Base-by-base conservation (phyloP, 2,888 invertebrate genomes). In the Drosophila limbata region DNA sequence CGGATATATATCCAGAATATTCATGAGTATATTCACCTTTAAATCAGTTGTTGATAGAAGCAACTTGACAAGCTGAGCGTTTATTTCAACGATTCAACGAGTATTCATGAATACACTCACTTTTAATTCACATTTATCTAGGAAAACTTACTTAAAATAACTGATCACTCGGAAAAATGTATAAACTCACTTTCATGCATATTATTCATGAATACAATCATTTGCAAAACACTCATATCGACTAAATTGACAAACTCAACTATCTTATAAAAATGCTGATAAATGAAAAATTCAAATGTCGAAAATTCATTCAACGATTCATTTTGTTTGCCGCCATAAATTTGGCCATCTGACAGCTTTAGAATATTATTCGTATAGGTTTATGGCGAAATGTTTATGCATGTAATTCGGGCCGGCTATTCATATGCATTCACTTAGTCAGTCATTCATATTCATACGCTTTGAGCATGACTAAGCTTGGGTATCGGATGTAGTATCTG, bases 401-500 rank as follows among this genome's bases (percentile, higher is more conserved):
- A 28, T 73, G 37, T 52, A 59, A 63, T 63, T 44, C 37, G 39
- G 17, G 21, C 21, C 19, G 65, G 4, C 42, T 53, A 68, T 59
- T 56, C 55, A 73, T 47, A 42, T 53, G 21, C 31, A 59, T 28
- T 37, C 48, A 45, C 10, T 3, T 10, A 13, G 39, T 3, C 39
- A 25, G 4, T 47, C 56, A 75, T 76, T 72, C 69, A 76, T 64
- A 76, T 68, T 73, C 69, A 73, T 64, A 53, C 35, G 50, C 28
- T 15, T 59, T 40, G 3, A 45, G 64, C 75, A 77, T 76, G 75
- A 76, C 73, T 76, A 76, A 76, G 73, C 77, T 62, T 33, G 9
- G 9, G 6, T 56, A 45, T 55, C 37, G 42, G 17, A 8, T 44
- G 39, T 40, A 33, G 48, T 68, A 64, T 67, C 50, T 40, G 17